A percentile compares a stretch with the other conserved stretches of the same genome.
Conservation (phyloP, 2,113 vertebrate species). For the Guaruba guarouba region DNA sequence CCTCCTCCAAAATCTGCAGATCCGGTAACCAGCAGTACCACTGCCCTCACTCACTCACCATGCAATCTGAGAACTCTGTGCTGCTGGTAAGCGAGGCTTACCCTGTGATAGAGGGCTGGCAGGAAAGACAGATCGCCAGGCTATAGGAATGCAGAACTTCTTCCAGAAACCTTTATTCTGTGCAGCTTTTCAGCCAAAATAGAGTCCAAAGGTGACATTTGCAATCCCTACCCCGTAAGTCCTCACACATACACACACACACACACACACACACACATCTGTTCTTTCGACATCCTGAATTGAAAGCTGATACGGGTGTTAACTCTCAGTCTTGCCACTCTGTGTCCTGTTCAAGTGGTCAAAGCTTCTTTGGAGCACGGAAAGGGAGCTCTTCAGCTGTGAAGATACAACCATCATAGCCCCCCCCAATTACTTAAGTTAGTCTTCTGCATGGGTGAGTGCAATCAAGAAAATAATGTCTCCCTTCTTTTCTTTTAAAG, state of each 20-base stretch:
- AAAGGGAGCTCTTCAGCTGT: slow-evolving; percentile 88
- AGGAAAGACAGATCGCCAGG: background rate
- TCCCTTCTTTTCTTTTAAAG: background rate
- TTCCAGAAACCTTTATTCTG: slow-evolving; percentile 65
- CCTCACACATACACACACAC: background rate
- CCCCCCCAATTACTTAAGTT: background rate
- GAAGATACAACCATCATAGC: slow-evolving; percentile 33
- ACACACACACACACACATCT: background rate
- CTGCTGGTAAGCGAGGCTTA: background rate
- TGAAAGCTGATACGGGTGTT: background rate
- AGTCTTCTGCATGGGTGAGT: background rate
- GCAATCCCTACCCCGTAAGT: background rate
- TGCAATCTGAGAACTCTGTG: background rate
- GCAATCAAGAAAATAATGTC: background rate
- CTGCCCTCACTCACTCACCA: background rate
- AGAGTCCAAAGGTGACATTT: slow-evolving; percentile 20
- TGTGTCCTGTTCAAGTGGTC: slow-evolving; percentile 82
- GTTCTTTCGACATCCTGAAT: rapidly evolving
- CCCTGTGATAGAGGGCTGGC: background rate
- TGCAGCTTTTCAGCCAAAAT: slow-evolving; percentile 20
- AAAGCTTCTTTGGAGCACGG: slow-evolving; percentile 89
- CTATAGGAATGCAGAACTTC: slow-evolving; percentile 6
- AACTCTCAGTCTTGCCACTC: slow-evolving; percentile 66
- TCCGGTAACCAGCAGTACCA: background rate
- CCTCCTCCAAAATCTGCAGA: background rate